Conservation (phyloP, 2,888 invertebrate genomes). For the Idaea dimidiata region DNA sequence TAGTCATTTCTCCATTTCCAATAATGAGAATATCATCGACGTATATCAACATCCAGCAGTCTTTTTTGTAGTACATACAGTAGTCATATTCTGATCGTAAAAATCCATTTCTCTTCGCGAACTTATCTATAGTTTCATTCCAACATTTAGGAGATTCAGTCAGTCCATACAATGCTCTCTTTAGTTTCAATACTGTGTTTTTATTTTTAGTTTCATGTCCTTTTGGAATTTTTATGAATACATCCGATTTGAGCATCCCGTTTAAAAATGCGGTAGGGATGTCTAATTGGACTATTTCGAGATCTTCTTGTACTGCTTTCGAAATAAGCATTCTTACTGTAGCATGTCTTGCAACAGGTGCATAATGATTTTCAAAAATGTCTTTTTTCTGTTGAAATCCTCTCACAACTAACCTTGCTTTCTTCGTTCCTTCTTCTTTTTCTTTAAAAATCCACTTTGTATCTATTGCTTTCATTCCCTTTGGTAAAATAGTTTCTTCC, state of each 20-base stretch:
- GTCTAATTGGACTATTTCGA: too few relatives aligned
- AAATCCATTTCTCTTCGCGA: constrained; percentile 10
- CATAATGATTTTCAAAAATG: constrained; percentile 4
- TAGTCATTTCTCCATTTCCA: constrained; percentile 10
- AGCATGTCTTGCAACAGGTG: constrained; percentile 13
- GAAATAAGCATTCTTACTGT: constrained; percentile 13
- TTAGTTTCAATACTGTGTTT: constrained; percentile 15
- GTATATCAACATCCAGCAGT: constrained; percentile 8
- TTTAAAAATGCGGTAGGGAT: constrained; percentile 16
- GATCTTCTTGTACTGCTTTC: constrained; percentile 16
- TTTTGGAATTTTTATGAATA: constrained; percentile 18
- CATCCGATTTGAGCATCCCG: constrained; percentile 13
- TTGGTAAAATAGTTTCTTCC: constrained; percentile 9
- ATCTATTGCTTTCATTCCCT: constrained; percentile 20
- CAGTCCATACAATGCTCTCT: constrained; percentile 24
- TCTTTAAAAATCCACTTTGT: constrained; percentile 27
- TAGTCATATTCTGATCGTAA: constrained; percentile 15
- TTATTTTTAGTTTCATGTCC: constrained; percentile 9
- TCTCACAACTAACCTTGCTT: constrained; percentile 26
- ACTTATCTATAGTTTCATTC: constrained; percentile 22
- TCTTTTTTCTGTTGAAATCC: constrained; percentile 17
- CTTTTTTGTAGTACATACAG: constrained; percentile 17
- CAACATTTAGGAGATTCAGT: constrained; percentile 24
- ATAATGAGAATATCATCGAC: constrained; percentile 8
- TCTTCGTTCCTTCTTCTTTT: constrained; percentile 25